Evolutionary conservation across 2,888 invertebrate species (phyloP), one percentile per base, ranked within the genome.

Genomic region (Macropis europaea): DNA sequence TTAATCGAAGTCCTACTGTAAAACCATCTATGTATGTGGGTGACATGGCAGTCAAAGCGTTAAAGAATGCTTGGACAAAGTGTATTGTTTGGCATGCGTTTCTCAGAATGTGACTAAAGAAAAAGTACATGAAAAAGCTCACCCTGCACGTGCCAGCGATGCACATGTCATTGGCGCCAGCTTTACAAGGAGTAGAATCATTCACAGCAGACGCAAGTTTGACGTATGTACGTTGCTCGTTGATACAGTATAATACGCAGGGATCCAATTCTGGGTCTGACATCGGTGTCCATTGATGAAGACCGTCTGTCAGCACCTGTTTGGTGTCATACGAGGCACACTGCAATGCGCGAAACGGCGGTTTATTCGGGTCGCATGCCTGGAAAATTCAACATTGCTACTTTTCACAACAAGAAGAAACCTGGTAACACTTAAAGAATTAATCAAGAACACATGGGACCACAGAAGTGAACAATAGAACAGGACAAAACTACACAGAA

Each of bases 171-270:
- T 95, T 93, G 0, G 95, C 94, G 19, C 96, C 96, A 34, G 95
- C 92, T 59, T 93, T 94, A 87, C 97, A 97, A 0, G 96, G 95
- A 0, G 97, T 97, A 0, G 97, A 97, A 89, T 97, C 97, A 0
- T 93, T 92, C 0, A 94, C 96, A 57, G 94, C 93, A 42, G 95
- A 95, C 38, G 94, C 94, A 87, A 95, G 92, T 86, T 95, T 94
- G 43, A 95, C 95, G 80, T 93, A 93, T 22, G 93, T 94, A 81
- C 94, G 93, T 66, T 95, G 94, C 67, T 93, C 93, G 62, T 96
- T 95, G 70, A 95, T 93, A 89, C 97, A 97, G 87, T 95, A 94
- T 42, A 97, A 91, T 83, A 95, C 95, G 83, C 97, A 97, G 0
- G 96, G 94, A 78, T 94, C 94, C 82, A 93, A 94, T 6, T 62